A percentile compares a stretch with the other conserved stretches of the same genome.
These are phyloP conservation scores for Omphaloscelis lunosa DNA, from an alignment of 2,888 invertebrate species.

Conservation along the genomic window DNA sequence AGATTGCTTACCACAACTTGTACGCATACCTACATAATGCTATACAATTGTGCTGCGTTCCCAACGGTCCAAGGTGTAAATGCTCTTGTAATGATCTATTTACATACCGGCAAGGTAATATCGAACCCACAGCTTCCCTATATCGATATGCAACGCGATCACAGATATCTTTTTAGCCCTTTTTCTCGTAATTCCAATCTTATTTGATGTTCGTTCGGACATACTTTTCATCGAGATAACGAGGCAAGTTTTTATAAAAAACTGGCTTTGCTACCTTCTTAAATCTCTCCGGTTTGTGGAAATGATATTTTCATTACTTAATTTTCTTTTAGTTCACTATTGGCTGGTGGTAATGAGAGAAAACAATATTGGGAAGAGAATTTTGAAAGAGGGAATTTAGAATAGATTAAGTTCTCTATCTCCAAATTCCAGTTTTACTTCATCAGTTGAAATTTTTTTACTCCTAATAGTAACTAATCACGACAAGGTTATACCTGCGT, in stretches of 20 bases:
- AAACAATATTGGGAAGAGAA: neutral
- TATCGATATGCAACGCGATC: slow-evolving; percentile 61
- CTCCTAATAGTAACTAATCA: neutral
- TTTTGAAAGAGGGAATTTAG: neutral
- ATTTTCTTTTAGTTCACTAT: slow-evolving; percentile 7
- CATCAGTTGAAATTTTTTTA: neutral
- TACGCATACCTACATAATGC: slow-evolving; percentile 50
- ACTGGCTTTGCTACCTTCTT: slow-evolving; percentile 15
- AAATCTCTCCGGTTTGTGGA: slow-evolving; percentile 14
- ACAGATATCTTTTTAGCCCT: slow-evolving; percentile 55
- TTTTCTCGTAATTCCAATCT: slow-evolving; percentile 57
- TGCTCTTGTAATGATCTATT: slow-evolving; percentile 69
- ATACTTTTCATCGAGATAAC: slow-evolving; percentile 40
- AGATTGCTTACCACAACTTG: slow-evolving; percentile 43
- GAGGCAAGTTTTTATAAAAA: slow-evolving; percentile 25
- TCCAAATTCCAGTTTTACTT: neutral
- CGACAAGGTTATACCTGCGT: neutral
- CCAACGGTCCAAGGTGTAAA: slow-evolving; percentile 68
- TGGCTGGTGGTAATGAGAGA: neutral
- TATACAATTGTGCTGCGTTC: slow-evolving; percentile 55
- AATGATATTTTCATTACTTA: slow-evolving; percentile 31
- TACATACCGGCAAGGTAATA: slow-evolving; percentile 65
- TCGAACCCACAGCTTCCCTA: slow-evolving; percentile 51
- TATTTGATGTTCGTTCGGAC: slow-evolving; percentile 48
- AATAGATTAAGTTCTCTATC: neutral